Evolutionary conservation across 2,888 invertebrate species (phyloP).

Genomic region (Thyatira batis): DNA sequence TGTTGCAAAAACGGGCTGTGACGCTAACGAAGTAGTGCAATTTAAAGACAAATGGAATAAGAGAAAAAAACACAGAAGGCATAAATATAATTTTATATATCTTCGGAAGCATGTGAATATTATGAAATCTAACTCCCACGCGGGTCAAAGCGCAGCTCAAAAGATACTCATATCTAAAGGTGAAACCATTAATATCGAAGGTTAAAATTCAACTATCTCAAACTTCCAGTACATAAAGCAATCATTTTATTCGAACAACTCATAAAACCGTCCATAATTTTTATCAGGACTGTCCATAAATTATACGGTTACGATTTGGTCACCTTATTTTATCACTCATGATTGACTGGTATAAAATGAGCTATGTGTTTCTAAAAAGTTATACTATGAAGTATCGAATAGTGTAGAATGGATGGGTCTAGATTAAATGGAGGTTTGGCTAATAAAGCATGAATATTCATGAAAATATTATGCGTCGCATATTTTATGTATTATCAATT

Average conservation of each 20-base stretch:
- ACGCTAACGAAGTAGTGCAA: too few relatives aligned
- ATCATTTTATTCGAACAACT: conserved; percentile 11
- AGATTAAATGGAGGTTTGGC: conserved; percentile 19
- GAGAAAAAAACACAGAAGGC: too few relatives aligned
- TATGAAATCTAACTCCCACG: background rate
- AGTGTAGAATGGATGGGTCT: conserved; percentile 19
- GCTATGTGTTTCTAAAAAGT: conserved; percentile 15
- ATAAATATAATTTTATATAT: too few relatives aligned
- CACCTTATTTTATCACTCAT: conserved; percentile 28
- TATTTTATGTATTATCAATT: conserved; percentile 46
- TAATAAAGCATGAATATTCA: conserved; percentile 38
- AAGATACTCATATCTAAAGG: background rate
- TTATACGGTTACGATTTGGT: conserved; percentile 25
- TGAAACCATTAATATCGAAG: conserved; percentile 2
- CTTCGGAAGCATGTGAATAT: background rate
- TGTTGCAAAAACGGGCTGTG: too few relatives aligned
- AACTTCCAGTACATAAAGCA: conserved; percentile 20
- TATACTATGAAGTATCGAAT: conserved; percentile 5
- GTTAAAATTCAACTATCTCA: conserved; percentile 6
- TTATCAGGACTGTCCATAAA: conserved; percentile 27
- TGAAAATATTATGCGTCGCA: conserved; percentile 29
- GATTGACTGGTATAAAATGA: conserved; percentile 30
- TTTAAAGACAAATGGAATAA: too few relatives aligned
- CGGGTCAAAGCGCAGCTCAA: background rate
- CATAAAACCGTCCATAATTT: conserved; percentile 29